Percentiles rank a stretch among this genome's conserved stretches.
These are phyloP conservation scores for Oligia fasciuncula DNA, from an alignment of 2,888 invertebrate species.

Conservation along the genomic window DNA sequence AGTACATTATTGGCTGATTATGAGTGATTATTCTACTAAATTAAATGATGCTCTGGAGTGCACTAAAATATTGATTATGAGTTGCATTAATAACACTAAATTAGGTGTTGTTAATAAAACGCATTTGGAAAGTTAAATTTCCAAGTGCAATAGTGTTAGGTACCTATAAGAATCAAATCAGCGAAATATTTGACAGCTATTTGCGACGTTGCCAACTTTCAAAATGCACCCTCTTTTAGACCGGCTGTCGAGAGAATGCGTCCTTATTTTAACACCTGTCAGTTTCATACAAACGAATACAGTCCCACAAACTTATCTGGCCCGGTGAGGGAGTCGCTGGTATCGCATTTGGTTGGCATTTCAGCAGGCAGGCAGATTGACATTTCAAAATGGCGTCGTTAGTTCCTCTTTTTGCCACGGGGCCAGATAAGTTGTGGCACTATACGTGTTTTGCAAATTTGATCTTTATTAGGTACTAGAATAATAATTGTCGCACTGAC, in stretches of 20 bases:
- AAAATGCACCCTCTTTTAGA: too few relatives aligned
- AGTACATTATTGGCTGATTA: too few relatives aligned
- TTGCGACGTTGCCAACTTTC: too few relatives aligned
- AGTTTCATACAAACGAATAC: background rate
- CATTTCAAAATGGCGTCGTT: too few relatives aligned
- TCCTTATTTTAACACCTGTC: background rate
- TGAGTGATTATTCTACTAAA: background rate
- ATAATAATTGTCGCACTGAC: background rate
- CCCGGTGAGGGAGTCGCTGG: too few relatives aligned
- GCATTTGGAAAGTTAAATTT: background rate
- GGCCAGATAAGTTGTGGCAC: too few relatives aligned
- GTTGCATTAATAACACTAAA: background rate
- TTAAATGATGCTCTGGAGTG: background rate
- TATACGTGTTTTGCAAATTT: background rate
- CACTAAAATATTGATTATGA: background rate
- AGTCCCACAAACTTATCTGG: too few relatives aligned
- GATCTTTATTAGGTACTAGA: background rate
- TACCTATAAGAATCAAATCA: background rate
- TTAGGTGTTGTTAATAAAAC: background rate
- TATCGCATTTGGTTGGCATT: too few relatives aligned
- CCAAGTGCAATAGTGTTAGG: background rate
- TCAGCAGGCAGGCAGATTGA: too few relatives aligned
- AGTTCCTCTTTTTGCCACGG: too few relatives aligned
- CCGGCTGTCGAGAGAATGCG: background rate
- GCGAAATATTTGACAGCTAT: background rate